Evolutionary conservation across 1,140 invertebrate species (phyloP).

Genomic region (Brachionus sp.): DNA sequence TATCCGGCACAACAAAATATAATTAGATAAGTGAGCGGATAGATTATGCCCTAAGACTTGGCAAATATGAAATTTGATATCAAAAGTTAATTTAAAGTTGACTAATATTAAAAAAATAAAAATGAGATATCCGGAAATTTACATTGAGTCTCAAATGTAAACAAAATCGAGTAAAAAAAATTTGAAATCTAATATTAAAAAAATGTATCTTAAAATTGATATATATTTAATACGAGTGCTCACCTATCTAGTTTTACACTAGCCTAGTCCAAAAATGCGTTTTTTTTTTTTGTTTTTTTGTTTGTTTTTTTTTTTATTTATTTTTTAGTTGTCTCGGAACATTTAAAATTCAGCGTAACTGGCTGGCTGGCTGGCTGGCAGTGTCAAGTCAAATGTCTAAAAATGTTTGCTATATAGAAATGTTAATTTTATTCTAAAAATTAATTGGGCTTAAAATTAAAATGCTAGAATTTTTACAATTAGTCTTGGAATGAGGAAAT

Average conservation of each 20-base stretch:
- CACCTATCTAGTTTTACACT: slow-evolving; percentile 1
- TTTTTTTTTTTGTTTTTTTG: neutral
- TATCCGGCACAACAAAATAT: neutral
- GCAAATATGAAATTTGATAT: neutral
- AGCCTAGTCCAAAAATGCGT: neutral
- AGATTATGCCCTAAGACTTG: neutral
- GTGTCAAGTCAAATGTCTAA: too few species aligned
- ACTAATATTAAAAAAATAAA: slow-evolving; percentile 18
- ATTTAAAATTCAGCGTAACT: neutral
- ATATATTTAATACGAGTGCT: neutral
- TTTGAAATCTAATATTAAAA: slow-evolving; percentile 6
- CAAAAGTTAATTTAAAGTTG: neutral
- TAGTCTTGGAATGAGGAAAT: too few species aligned
- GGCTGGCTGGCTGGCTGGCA: too few species aligned
- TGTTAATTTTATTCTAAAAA: too few species aligned
- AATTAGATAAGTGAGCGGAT: neutral
- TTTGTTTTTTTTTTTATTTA: too few species aligned
- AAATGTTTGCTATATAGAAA: too few species aligned
- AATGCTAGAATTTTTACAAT: too few species aligned
- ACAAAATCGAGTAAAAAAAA: slow-evolving; percentile 9
- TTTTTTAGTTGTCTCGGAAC: too few species aligned
- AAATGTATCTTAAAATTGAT: slow-evolving; percentile 16
- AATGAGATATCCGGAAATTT: slow-evolving; percentile 32
- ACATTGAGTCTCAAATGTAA: slow-evolving; percentile 29
- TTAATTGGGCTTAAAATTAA: too few species aligned